Percentiles rank a stretch among this genome's conserved stretches.
Evolutionary conservation across 2,797 vertebrate genomes (phyloP).

Genomic region (Staurois parvus): DNA sequence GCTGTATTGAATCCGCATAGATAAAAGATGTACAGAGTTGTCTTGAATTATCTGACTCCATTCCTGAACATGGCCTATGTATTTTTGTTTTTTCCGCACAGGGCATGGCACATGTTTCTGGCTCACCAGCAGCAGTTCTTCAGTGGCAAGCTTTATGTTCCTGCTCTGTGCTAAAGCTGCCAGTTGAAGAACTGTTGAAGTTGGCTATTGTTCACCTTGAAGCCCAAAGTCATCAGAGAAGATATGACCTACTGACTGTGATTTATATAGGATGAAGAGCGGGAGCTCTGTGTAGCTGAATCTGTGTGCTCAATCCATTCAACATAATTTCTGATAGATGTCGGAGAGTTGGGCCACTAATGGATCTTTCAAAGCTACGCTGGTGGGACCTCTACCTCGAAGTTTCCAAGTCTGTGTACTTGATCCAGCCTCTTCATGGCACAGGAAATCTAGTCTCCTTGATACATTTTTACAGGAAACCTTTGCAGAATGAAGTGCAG

Average conservation of each 20-base stretch:
- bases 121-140: constrained; percentile 99
- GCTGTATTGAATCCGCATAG: no score
- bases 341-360: no score
- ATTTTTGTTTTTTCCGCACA: constrained; percentile 53
- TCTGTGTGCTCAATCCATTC: background rate
- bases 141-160: constrained; percentile 99
- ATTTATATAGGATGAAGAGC: background rate
- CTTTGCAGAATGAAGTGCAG: no score
- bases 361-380: no score
- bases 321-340: no score
- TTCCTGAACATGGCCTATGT: constrained; percentile 36
- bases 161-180: constrained; percentile 98
- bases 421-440: background rate
- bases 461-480: background rate
- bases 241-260: no score
- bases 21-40: no score
- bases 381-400: no score
- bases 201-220: constrained; percentile 71
- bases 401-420: background rate
- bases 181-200: constrained; percentile 99
- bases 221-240: background rate
- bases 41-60: no score
- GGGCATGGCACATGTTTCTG: constrained; percentile 70
- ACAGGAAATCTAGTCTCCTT: background rate
- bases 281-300: background rate